phyloP scores from a whole-genome alignment of 2,888 invertebrate species.

The Scelioninae gen. 2 region DNA sequence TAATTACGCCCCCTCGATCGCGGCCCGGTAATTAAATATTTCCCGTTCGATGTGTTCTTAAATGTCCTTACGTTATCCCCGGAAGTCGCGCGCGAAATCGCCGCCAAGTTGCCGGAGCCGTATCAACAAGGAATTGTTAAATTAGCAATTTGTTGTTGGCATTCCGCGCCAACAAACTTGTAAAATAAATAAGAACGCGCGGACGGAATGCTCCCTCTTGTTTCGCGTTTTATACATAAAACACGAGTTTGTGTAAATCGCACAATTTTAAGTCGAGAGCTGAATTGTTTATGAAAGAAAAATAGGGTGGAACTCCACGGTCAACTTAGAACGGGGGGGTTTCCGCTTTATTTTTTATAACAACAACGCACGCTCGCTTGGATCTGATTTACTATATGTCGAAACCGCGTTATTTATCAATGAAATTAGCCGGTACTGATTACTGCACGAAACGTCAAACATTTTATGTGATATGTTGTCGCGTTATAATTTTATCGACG shows the following conservation, averaged over 20 bases:
- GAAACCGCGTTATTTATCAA: conserved; percentile 40
- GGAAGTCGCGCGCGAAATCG: background rate
- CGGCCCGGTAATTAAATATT: conserved; percentile 25
- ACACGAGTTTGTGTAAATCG: conserved; percentile 52
- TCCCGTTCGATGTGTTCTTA: conserved; percentile 29
- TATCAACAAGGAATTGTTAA: conserved; percentile 52
- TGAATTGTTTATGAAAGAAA: conserved; percentile 58
- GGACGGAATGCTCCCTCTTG: conserved; percentile 22
- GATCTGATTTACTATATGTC: conserved; percentile 38
- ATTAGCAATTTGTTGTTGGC: conserved; percentile 53
- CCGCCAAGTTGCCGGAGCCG: conserved; percentile 15
- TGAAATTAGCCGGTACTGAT: conserved; percentile 14
- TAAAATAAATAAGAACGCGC: conserved; percentile 51
- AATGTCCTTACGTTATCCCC: conserved; percentile 13
- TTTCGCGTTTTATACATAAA: conserved; percentile 49
- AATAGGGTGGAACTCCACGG: conserved; percentile 40
- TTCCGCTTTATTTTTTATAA: conserved; percentile 51
- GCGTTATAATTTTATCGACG: too few species aligned
- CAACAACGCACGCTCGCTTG: conserved; percentile 19
- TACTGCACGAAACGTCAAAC: background rate
- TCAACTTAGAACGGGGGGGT: conserved; percentile 37
- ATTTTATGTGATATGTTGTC: too few species aligned
- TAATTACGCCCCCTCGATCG: too few species aligned
- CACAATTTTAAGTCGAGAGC: conserved; percentile 47
- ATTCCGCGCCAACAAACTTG: conserved; percentile 42